Evolutionary conservation across 2,888 invertebrate species (phyloP).

Genomic region (Xestia rhomboidea): DNA sequence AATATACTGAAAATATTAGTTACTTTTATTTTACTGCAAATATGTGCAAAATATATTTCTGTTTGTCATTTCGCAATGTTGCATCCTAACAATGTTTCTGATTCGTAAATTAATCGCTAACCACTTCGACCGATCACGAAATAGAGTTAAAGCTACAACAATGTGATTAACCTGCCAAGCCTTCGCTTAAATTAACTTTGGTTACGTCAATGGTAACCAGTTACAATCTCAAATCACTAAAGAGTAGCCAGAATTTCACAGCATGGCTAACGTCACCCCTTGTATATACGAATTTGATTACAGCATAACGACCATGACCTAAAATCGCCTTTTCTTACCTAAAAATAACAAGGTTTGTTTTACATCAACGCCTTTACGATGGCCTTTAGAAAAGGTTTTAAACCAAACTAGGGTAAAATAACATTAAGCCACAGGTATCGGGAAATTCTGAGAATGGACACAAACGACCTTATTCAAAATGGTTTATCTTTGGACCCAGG

Average conservation of each 20-base stretch:
- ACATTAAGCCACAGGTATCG: slow-evolving; percentile 9
- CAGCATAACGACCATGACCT: neutral
- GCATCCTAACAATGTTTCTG: neutral
- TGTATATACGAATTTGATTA: slow-evolving; percentile 4
- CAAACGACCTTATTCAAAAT: neutral
- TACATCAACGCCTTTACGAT: slow-evolving; percentile 7
- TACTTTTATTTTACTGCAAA: neutral
- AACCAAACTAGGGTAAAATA: slow-evolving; percentile 16
- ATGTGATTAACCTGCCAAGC: slow-evolving; percentile 3
- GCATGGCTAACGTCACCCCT: neutral
- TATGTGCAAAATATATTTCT: slow-evolving; percentile 10
- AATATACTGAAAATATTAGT: slow-evolving; percentile 24
- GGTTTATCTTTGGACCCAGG: neutral
- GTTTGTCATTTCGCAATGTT: neutral
- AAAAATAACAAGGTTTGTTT: slow-evolving; percentile 17
- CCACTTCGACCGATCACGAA: slow-evolving; percentile 15
- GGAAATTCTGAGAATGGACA: slow-evolving; percentile 9
- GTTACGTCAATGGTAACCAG: neutral
- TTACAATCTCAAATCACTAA: neutral
- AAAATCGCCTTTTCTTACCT: neutral
- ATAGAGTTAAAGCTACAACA: neutral
- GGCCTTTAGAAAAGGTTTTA: slow-evolving; percentile 1
- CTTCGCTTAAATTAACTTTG: neutral
- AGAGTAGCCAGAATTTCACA: neutral
- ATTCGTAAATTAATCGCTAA: neutral